phyloP scores from a whole-genome alignment of 2,797 vertebrate genomes.

The Epinephelus awoara region DNA sequence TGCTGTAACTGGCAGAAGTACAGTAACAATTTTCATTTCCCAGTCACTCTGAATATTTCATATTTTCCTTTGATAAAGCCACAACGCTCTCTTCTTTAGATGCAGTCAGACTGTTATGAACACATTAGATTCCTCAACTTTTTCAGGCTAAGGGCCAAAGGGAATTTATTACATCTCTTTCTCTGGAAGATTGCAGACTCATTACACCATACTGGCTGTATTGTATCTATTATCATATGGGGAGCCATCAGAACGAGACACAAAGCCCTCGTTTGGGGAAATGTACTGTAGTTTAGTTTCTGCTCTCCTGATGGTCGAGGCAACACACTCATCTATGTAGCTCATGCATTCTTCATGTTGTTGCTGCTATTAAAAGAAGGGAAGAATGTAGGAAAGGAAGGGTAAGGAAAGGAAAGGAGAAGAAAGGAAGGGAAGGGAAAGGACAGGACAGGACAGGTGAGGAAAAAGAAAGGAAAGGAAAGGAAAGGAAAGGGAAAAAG shows the following conservation, averaged over 20 bases:
- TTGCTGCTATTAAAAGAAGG: conserved; percentile 6
- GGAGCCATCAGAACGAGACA: conserved; percentile 43
- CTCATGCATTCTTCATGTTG: conserved; percentile 52
- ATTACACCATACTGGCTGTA: conserved; percentile 46
- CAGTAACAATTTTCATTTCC: conserved; percentile 18
- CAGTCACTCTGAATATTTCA: conserved; percentile 12
- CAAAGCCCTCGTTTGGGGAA: conserved; percentile 47
- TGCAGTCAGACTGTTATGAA: conserved; percentile 26
- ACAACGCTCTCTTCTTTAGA: not conserved
- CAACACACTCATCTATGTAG: conserved; percentile 29
- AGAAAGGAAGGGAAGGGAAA: no score
- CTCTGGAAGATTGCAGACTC: conserved; percentile 45
- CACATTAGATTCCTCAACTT: conserved; percentile 30
- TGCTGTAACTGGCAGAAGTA: conserved; percentile 1
- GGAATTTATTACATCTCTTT: conserved; percentile 48
- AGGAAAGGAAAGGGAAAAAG: no score
- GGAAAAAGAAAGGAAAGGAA: no score
- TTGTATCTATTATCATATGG: conserved; percentile 51
- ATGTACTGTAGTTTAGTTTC: conserved; percentile 46
- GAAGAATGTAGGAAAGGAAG: no score
- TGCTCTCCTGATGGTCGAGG: conserved; percentile 25
- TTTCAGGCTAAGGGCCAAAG: conserved; percentile 42
- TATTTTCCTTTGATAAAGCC: conserved; percentile 11
- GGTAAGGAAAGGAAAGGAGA: no score
- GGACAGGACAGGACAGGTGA: no score